Base-by-base conservation (phyloP, 2,888 invertebrate species). In the Hipparchia semele region DNA sequence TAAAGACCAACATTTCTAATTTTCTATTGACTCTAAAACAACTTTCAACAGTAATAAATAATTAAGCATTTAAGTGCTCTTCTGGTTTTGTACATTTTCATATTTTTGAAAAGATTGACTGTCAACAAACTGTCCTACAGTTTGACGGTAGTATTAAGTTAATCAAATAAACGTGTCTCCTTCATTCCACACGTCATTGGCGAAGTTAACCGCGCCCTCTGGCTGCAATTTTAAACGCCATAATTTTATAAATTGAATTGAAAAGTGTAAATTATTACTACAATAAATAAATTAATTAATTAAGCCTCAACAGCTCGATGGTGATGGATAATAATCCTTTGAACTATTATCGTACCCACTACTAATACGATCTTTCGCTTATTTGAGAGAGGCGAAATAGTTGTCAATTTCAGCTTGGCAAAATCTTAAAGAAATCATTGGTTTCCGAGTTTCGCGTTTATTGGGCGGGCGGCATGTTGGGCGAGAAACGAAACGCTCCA, bases 401-500 rank as follows among this genome's bases (percentile, higher is more conserved):
- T 4, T 9, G 53, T 2, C 12, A 49, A 49, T 0, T 39, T 39
- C 39, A 5, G 5, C 39, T 39, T 39, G 3, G 5, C 39, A 39
- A 39, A 10, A 49, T 66, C 46, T 10, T 9, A 58, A 54, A 56
- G 49, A 68, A 54, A 62, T 54, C 56, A 56, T 46, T 61, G 10
- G 58, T 68, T 73, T 70, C 51, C 53, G 46, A 74, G 64, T 73
- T 74, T 70, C 69, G 77, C 78, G 76, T 77, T 87, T 80, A 85
- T 85, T 90, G 90, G 87, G 87, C 88, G 86, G 90, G 87, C 84
- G 84, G 87, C 90, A 90, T 89, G 86, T 90, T 91, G 92, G 92
- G 90, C 91, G 92, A 88, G 89, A 90, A 87, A 90, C 88, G 89
- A 90, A 90, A 90, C 88, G 88, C 90, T 87, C 59, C 51, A 60